Evolutionary conservation across 1,140 invertebrate genomes (phyloP).

Genomic region (Tenebrio molitor): DNA sequence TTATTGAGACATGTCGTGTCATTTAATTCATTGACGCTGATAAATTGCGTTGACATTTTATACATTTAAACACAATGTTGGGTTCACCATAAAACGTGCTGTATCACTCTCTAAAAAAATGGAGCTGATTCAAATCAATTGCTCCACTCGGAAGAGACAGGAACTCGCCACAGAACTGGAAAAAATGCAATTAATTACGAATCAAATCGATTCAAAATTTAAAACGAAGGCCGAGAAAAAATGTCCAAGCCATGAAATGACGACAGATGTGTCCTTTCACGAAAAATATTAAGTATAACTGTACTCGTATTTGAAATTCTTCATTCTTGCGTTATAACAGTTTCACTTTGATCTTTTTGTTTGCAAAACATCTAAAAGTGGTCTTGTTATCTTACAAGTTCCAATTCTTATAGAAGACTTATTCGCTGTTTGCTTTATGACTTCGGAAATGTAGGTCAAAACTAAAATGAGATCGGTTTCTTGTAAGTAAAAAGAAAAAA

Average conservation of each 20-base stretch:
- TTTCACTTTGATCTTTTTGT: not conserved
- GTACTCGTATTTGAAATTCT: not conserved
- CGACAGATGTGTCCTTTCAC: not conserved
- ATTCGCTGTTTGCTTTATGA: too few relatives aligned
- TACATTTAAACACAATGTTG: not conserved
- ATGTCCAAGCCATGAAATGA: too few relatives aligned
- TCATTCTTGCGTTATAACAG: not conserved
- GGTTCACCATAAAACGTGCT: slow-evolving; percentile 1
- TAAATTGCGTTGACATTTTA: slow-evolving; percentile 4
- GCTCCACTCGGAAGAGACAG: slow-evolving; percentile 32
- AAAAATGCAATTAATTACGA: slow-evolving; percentile 40
- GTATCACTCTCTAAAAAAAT: too few relatives aligned
- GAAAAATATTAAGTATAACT: not conserved
- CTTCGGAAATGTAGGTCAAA: too few relatives aligned
- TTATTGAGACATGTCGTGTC: not conserved
- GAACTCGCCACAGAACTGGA: slow-evolving; percentile 17
- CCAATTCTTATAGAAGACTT: too few relatives aligned
- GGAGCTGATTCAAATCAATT: slow-evolving; percentile 37
- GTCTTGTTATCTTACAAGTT: not conserved
- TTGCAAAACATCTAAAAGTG: not conserved
- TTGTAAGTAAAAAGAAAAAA: too few relatives aligned
- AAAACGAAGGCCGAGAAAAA: not conserved
- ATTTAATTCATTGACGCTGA: not conserved
- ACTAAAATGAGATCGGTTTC: too few relatives aligned
- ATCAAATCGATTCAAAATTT: slow-evolving; percentile 1